Conservation (phyloP, 2,888 invertebrate genomes). For the Glyphotaelius pellucidus region DNA sequence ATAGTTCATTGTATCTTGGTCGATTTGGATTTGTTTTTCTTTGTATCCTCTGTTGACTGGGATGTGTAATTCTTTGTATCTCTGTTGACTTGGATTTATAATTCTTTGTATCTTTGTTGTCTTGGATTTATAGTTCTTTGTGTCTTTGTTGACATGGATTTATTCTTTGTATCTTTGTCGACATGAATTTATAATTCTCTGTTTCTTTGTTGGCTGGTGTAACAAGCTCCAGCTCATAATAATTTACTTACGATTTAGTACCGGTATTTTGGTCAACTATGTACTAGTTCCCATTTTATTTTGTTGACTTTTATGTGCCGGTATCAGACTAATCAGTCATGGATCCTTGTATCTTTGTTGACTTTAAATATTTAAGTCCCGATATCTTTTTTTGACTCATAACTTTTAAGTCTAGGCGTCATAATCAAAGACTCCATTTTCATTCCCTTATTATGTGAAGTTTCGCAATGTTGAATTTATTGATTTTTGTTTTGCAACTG, state of each 20-base stretch:
- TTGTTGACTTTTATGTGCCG: not conserved
- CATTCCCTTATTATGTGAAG: conserved; percentile 12
- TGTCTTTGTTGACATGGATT: not conserved
- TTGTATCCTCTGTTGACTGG: not conserved
- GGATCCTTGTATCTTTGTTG: not conserved
- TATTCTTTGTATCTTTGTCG: not conserved
- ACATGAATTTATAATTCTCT: not conserved
- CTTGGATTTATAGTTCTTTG: too few species aligned
- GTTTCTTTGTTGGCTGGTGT: not conserved
- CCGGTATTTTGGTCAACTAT: not conserved
- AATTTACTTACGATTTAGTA: not conserved
- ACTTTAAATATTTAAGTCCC: not conserved
- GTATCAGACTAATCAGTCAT: not conserved
- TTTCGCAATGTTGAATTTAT: conserved; percentile 3
- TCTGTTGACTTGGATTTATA: not conserved
- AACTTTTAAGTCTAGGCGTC: not conserved
- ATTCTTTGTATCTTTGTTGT: not conserved
- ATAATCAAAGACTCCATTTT: conserved; percentile 13
- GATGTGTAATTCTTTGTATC: not conserved
- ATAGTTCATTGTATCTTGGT: too few species aligned
- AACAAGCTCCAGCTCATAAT: not conserved
- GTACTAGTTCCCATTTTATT: not conserved
- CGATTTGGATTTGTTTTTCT: too few species aligned
- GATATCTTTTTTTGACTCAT: not conserved
- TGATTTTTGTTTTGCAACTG: not conserved